Evolutionary conservation across 2,113 vertebrate species (phyloP), one percentile per base, ranked within the genome.

Genomic region (Brachypteracias leptosomus): DNA sequence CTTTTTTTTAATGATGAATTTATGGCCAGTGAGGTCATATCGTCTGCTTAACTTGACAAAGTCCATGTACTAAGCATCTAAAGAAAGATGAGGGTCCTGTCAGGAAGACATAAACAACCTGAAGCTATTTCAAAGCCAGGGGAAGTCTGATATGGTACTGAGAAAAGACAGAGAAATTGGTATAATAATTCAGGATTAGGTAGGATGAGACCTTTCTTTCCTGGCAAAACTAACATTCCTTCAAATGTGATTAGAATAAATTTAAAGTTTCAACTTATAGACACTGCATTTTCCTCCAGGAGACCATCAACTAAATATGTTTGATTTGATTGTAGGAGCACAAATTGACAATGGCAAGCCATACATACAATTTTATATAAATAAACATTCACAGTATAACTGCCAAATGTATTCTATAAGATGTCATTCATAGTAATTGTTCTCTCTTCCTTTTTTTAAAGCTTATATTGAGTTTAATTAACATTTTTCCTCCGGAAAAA

Each of bases 31-130:
- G 35, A 82, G 90, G 94, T 97, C 95, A 95, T 70, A 80, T 96
- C 88, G 90, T 91, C 94, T 93, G 82, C 80, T 95, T 95, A 97
- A 95, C 91, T 96, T 75, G 96, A 98, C 76, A 79, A 97, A 98
- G 68, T 95, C 97, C 97, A 97, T 95, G 81, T 89, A 75, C 93
- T 93, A 58, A 46, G 20, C 88, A 96, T 82, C 54, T 72, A 94
- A 97, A 96, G 96, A 96, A 95, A 88, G 92, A 97, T 97, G 93
- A 96, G 81, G 49, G 40, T 74, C 44, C 71, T 94, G 94, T 96
- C 93, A 94, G 91, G 90, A 94, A 97, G 79, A 74, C 55, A 95
- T 97, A 97, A 98, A 98, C 96, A 97, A 77, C 42, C 20, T 72
- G 71, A 93, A 93, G 76, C 65, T 95, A 59, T 96, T 86, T 92